Base-by-base conservation (phyloP, 2,113 vertebrate species). In the Girardinichthys multiradiatus region DNA sequence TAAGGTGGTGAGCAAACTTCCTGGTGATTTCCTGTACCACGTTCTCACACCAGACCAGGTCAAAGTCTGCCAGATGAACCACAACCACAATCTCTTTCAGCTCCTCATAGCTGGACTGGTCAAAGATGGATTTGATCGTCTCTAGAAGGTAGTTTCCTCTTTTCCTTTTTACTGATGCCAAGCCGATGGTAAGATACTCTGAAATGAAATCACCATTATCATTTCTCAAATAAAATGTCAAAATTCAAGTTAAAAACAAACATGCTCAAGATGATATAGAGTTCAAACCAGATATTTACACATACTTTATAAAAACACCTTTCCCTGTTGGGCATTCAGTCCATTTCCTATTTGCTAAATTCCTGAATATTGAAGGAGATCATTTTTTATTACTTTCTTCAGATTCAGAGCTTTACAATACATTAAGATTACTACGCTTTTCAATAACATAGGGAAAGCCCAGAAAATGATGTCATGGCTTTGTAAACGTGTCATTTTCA, bases 81-180 rank as follows among this genome's bases (percentile, higher is more conserved):
- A 99, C 97, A 11, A 99, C 97, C 42, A 96, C 93, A 17, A 99
- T 98, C 93, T 99, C 97, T 67, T 98, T 98, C 65, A 99, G 92
- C 27, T 99, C 98, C 86, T 99, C 98, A 2, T 99, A 99, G 79
- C 98, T 99, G 80, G 98, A 98, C 88, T 99, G 98, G 77, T 99
- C 98, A 90, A 99, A 99, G 95, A 96, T 78, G 94, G 97, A 99
- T 72, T 97, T 98, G 87, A 99, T 98, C 7, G 98, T 99, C 66
- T 99, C 97, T 65, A 98, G 92, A 48, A 99, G 95, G 90, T 99
- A 99, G 83, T 96, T 99, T 69, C 97, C 97, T 79, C 95, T 96
- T 92, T 95, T 98, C 71, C 97, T 89, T 85, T 98, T 99, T 67
- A 99, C 97, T n/a, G 98, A 99, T 13, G 98, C 98, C 14, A 99